Evolutionary conservation across 2,888 invertebrate species (phyloP), one percentile per base, ranked within the genome.

Genomic region (Scaptodrosophila latifasciaeformis): DNA sequence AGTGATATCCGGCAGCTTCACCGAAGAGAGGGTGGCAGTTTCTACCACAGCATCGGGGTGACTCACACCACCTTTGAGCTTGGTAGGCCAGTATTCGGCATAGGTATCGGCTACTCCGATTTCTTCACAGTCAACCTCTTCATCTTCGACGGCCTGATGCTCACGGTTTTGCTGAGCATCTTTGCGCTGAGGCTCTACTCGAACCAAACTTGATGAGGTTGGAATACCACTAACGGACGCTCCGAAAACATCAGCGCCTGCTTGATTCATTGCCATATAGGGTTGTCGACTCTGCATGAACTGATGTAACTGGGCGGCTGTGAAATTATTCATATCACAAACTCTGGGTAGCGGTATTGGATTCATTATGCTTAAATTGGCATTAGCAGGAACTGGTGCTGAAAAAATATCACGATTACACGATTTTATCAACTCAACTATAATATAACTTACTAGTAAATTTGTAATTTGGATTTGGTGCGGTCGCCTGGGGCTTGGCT

Each of bases 11-110:
- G 95, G 93, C 0, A 98, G 95, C 79, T 96, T 95, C 34, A 99
- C 97, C 30, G 96, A 97, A 0, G 97, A 96, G 39, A 99, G 88
- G 0, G 99, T 98, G 2, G 97, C 97, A 0, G 99, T 99, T 86
- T 99, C 99, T 2, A 99, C 99, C 2, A 99, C 98, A 0, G 96
- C 94, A 88, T 99, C 99, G 0, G 99, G 99, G 89, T 99, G 99
- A 79, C 95, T 94, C 78, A 92, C 91, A 2, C 98, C 98, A 37
- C 96, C 87, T 87, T 95, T 96, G 71, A 96, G 88, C 90, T 99
- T 99, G 0, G 94, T 90, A 0, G 99, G 99, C 94, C 96, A 96
- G 84, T 99, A 99, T 81, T 98, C 97, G 3, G 97, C 93, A 83
- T 98, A 99, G 0, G 99, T 99, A 86, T 99, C 99, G 0, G 97